Conservation (phyloP, 2,888 invertebrate genomes). For the Lutraria lutraria region DNA sequence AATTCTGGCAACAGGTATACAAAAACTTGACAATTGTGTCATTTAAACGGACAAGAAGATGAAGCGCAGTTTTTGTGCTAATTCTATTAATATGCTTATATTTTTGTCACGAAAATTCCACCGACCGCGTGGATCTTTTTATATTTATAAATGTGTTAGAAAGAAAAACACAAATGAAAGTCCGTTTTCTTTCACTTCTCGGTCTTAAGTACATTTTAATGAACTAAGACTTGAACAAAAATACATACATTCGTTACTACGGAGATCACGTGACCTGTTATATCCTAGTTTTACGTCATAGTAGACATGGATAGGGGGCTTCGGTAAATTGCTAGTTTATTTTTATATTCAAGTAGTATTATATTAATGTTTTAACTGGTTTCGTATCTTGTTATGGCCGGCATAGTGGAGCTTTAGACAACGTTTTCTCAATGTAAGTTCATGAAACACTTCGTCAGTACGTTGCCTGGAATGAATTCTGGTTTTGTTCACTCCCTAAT, state of each 20-base stretch:
- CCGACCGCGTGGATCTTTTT: too few species aligned
- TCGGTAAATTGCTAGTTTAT: not conserved
- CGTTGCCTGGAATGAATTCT: not conserved
- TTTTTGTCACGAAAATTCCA: too few species aligned
- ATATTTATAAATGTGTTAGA: too few species aligned
- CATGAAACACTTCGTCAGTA: too few species aligned
- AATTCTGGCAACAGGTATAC: constrained; percentile 86
- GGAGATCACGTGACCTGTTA: too few species aligned
- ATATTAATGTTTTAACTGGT: not conserved
- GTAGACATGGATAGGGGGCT: not conserved
- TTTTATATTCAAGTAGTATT: not conserved
- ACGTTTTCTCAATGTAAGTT: not conserved
- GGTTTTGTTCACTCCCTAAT: not conserved
- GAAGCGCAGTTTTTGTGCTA: not conserved
- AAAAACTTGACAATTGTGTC: not conserved
- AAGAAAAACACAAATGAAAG: too few species aligned
- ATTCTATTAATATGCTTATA: too few species aligned
- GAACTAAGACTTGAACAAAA: too few species aligned
- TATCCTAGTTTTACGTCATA: not conserved
- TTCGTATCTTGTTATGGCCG: not conserved
- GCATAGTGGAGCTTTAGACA: not conserved
- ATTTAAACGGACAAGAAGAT: not conserved
- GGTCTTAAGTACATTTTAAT: too few species aligned
- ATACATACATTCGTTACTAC: too few species aligned
- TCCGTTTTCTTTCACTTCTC: too few species aligned